These are phyloP conservation scores for Bufo bufo DNA, from an alignment of 2,113 vertebrate genomes.

Conservation along the genomic window DNA sequence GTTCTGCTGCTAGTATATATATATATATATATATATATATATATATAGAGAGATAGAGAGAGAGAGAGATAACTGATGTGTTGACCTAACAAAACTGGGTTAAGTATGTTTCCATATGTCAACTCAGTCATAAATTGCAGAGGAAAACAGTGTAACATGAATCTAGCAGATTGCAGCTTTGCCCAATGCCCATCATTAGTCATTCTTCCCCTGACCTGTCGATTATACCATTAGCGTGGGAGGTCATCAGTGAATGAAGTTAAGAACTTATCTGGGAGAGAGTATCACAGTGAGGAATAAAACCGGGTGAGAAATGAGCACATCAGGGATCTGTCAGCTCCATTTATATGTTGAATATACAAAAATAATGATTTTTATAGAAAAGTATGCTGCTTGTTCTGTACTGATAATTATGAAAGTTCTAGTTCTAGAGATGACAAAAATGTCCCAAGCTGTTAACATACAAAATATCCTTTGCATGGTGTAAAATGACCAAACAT, in stretches of 20 bases:
- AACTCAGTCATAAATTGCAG: not conserved
- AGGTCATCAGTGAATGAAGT: conserved; percentile 5
- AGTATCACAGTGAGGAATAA: not conserved
- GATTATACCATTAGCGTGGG: conserved; percentile 17
- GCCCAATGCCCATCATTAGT: not conserved
- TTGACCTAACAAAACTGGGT: not conserved
- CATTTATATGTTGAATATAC: not conserved
- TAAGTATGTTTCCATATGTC: not conserved
- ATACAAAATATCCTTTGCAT: no score
- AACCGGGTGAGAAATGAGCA: not conserved
- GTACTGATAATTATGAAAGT: not conserved
- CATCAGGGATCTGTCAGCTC: not conserved
- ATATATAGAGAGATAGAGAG: no score
- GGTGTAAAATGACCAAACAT: no score
- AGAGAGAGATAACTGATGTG: not conserved
- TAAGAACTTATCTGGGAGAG: not conserved
- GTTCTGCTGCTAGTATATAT: no score
- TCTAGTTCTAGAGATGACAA: no score
- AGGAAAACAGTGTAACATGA: not conserved
- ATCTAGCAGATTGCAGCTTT: not conserved
- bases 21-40: no score
- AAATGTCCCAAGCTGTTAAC: no score
- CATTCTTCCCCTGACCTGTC: not conserved
- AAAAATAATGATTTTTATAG: not conserved
- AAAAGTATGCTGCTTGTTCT: not conserved